These are phyloP conservation scores for Parelbella ahira DNA, from an alignment of 2,888 invertebrate species.

Conservation along the genomic window DNA sequence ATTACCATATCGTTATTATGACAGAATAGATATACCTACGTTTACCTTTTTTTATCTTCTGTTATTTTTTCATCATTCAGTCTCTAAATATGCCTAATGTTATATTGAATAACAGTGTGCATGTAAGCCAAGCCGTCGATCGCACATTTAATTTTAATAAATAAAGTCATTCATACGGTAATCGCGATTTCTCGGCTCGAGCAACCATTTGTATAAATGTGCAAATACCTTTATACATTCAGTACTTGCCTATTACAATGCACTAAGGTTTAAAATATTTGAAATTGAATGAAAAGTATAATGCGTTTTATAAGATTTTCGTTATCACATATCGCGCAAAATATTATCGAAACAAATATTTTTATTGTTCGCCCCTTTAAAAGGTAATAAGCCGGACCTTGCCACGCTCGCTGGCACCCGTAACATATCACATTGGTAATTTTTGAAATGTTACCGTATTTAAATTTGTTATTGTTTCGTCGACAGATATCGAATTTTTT, in stretches of 20 bases:
- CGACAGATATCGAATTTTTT: no score
- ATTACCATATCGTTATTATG: no score
- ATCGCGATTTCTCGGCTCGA: conserved; percentile 44
- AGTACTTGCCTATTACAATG: conserved; percentile 20
- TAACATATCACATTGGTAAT: conserved; percentile 10
- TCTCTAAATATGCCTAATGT: no score
- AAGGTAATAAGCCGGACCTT: conserved; percentile 29
- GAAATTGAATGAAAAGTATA: neutral
- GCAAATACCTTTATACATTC: neutral
- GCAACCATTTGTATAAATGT: conserved; percentile 33
- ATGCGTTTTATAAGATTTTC: conserved; percentile 6
- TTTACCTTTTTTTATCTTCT: no score
- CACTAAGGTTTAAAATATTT: conserved; percentile 20
- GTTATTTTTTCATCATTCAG: no score
- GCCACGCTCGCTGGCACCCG: neutral
- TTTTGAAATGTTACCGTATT: conserved; percentile 12
- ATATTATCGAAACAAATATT: conserved; percentile 25
- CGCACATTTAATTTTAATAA: conserved; percentile 52
- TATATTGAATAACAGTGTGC: no score
- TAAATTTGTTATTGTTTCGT: conserved; percentile 10
- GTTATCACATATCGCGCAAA: conserved; percentile 32
- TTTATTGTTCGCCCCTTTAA: conserved; percentile 29
- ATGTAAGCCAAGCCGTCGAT: conserved; percentile 39
- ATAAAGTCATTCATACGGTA: conserved; percentile 53
- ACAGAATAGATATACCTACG: no score